phyloP scores from a whole-genome alignment of 2,113 vertebrate genomes.

The Sinocyclocheilus grahami region DNA sequence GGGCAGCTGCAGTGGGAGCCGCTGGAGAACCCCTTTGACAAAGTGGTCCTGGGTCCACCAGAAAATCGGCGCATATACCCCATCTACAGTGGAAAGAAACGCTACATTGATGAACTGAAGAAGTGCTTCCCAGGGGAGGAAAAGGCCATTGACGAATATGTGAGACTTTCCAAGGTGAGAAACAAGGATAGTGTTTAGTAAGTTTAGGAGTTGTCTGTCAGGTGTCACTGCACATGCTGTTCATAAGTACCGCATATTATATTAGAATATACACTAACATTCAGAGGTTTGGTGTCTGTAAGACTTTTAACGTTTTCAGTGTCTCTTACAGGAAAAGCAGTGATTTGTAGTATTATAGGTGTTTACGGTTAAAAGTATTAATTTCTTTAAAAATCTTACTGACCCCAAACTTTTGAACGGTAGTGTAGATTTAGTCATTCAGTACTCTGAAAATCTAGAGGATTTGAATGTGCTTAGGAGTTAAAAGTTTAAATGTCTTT shows the following conservation, averaged over 20 bases:
- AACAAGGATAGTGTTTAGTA: background rate
- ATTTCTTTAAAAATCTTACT: background rate
- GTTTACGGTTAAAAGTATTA: background rate
- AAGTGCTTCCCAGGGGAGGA: constrained; percentile 86
- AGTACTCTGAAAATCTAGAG: background rate
- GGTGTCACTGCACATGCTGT: background rate
- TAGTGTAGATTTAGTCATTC: background rate
- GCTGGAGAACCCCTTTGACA: constrained; percentile 77
- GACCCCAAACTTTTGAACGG: background rate
- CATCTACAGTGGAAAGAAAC: constrained; percentile 72
- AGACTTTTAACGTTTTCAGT: too few species aligned
- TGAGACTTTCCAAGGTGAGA: constrained; percentile 78
- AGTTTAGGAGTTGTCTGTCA: background rate
- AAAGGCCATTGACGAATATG: constrained; percentile 83
- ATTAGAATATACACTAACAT: background rate
- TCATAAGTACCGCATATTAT: background rate
- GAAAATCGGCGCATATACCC: constrained; percentile 70
- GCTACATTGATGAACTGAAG: constrained; percentile 80
- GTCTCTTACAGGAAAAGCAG: background rate
- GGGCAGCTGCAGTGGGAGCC: constrained; percentile 89
- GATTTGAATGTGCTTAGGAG: background rate
- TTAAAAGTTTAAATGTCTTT: background rate
- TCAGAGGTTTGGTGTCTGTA: background rate
- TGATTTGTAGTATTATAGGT: background rate
- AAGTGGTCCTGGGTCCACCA: constrained; percentile 81